Base-by-base conservation (phyloP, 2,113 vertebrate genomes). In the Redunca redunca region DNA sequence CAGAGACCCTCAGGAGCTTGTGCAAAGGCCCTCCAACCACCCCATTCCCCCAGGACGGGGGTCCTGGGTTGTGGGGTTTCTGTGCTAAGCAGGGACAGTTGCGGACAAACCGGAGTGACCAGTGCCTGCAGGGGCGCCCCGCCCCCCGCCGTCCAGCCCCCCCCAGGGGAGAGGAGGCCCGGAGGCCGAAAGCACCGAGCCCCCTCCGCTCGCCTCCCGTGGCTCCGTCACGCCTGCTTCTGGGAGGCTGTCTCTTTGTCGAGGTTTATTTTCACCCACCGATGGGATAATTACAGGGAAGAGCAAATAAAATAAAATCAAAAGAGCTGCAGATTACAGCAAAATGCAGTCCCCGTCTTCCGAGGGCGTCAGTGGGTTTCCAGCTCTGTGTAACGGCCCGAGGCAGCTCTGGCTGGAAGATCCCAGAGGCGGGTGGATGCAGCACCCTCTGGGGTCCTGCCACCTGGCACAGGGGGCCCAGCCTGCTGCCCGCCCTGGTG, bases 221-320 rank as follows among this genome's bases (percentile, higher is more conserved):
- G 0, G 46, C 33, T 23, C 58, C 26, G 0, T 0, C 10, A 40
- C 0, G 71, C 74, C 50, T 43, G 14, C 89, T 67, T 5, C 52
- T 15, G 77, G 74, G 93, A 83, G 71, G 88, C 71, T 28, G 30
- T n/a, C 95, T 90, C 93, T 74, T 23, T 15, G 26, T 2, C 0
- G 30, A 58, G 93, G 88, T 77, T 84, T 81, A 64, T 85, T 82
- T 91, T 84, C 86, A 88, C 95, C 95, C 89, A 58, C 26, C 7
- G 43, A 71, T 7, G 50, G 36, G 91, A 82, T 95, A 94, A 97
- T 93, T 82, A 85, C 89, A 95, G 95, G 91, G 88, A 92, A 84
- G 88, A 64, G 57, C 9, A 30, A 80, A 16, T 82, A 52, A n/a
- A n/a, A 23, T 28, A 25, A 48, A 82, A 77, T 4, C 25, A 67